Evolutionary conservation across 2,888 invertebrate species (phyloP), one percentile per base, ranked within the genome.

Genomic region (Anaspis maculata): DNA sequence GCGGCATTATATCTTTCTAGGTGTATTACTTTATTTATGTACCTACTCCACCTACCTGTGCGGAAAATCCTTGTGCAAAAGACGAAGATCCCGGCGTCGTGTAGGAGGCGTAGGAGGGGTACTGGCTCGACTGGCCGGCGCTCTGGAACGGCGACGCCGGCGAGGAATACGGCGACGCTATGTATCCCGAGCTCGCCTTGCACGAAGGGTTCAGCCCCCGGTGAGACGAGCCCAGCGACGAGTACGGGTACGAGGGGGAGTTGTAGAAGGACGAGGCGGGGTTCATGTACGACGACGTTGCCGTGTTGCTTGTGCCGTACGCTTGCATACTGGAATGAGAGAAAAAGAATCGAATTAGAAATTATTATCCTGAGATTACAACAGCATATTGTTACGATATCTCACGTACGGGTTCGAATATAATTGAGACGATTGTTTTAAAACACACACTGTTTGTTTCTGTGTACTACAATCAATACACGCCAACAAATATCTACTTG

Each of bases 181-280:
- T 54, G 69, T 74, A 50, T 66, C 73, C 57, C 64, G 67, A 48
- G 67, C 71, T 67, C 27, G 73, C 72, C 64, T 76, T 76, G 53
- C 76, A 77, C 37, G 76, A 73, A 19, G 76, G 58, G 44, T 62
- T 64, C 33, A 64, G 41, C 12, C 54, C 52, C 30, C 61, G 47
- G n/a, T n/a, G n/a, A 13, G 60, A 50, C n/a, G 62, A 51, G 26
- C 54, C 52, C 34, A 62, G 37, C 19, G 74, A 69, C 25, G 75
- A 68, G 48, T 64, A 65, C 5, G 65, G 61, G 41, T 65, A 65
- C 3, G 66, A 57, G 4, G 63, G 51, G 12, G 62, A 47, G 46
- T 62, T 63, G 50, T 65, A 64, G 41, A 64, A 66, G 12, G 60
- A 48, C 12, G 61, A 56, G n/a, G n/a, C n/a, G 3, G 61, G 52